Evolutionary conservation across 2,797 vertebrate species (phyloP).

Genomic region (Onychomys arenicola): DNA sequence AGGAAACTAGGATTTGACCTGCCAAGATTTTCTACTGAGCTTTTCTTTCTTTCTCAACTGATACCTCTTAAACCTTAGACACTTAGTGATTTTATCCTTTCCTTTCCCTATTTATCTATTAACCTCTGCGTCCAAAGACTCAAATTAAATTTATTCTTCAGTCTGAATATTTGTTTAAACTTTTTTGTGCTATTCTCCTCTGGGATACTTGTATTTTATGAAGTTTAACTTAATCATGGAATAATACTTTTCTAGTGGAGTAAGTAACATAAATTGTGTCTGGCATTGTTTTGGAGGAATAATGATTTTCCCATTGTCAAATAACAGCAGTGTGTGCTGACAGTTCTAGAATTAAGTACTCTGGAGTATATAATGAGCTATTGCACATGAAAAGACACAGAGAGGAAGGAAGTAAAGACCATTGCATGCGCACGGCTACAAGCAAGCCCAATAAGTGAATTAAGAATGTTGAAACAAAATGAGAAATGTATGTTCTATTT

Average conservation of each 20-base stretch:
- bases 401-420: not conserved
- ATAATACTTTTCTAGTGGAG: not conserved
- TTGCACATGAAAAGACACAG: not conserved
- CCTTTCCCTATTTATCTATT: not conserved
- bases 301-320: not conserved
- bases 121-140: not conserved
- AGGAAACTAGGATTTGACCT: not conserved
- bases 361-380: not conserved
- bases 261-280: not conserved
- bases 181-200: not conserved
- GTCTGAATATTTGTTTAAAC: not conserved
- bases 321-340: not conserved
- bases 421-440: not conserved
- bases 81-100: not conserved
- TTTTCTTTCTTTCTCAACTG: not conserved
- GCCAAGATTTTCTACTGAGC: not conserved
- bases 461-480: not conserved
- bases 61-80: not conserved
- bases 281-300: conserved; percentile 4
- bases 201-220: not conserved
- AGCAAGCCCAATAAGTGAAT: not conserved
- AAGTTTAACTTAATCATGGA: not conserved
- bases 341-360: not conserved
- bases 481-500: not conserved
- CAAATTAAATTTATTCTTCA: not conserved